phyloP scores from a whole-genome alignment of 2,113 vertebrate genomes.

The Uria aalge region DNA sequence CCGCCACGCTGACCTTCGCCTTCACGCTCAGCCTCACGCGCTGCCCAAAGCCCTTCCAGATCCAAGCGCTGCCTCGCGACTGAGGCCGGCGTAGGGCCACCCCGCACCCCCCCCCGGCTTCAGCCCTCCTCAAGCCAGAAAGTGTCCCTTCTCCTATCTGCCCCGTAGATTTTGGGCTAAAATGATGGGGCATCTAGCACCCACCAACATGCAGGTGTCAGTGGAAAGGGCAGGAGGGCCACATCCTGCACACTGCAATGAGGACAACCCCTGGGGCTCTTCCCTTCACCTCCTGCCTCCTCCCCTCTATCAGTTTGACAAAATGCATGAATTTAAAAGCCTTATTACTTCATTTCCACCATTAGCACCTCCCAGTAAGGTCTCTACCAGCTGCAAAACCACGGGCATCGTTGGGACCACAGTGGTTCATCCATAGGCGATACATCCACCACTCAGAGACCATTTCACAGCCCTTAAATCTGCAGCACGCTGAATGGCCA shows the following conservation, averaged over 20 bases:
- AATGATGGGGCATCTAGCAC: background rate
- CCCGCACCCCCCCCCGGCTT: accelerated
- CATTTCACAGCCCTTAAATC: background rate
- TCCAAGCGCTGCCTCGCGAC: slow-evolving; percentile 39
- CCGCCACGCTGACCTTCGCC: slow-evolving; percentile 40
- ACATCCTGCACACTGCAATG: accelerated
- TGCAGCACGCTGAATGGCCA: background rate
- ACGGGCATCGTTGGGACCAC: background rate
- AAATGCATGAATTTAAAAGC: background rate
- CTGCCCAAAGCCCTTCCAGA: slow-evolving; percentile 74
- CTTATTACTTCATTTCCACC: background rate
- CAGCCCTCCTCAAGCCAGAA: accelerated
- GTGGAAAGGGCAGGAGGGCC: background rate
- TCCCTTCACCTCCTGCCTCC: background rate
- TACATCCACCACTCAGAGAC: background rate
- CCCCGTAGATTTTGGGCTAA: accelerated
- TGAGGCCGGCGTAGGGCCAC: background rate
- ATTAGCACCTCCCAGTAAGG: background rate
- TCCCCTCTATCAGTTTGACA: background rate
- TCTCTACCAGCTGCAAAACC: background rate
- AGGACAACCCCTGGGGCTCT: background rate
- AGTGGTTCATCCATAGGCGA: accelerated
- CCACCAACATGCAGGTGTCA: accelerated
- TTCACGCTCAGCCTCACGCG: slow-evolving; percentile 73
- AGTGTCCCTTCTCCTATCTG: background rate